Evolutionary conservation across 2,888 invertebrate genomes (phyloP).

Genomic region (Syrphus vitripennis): DNA sequence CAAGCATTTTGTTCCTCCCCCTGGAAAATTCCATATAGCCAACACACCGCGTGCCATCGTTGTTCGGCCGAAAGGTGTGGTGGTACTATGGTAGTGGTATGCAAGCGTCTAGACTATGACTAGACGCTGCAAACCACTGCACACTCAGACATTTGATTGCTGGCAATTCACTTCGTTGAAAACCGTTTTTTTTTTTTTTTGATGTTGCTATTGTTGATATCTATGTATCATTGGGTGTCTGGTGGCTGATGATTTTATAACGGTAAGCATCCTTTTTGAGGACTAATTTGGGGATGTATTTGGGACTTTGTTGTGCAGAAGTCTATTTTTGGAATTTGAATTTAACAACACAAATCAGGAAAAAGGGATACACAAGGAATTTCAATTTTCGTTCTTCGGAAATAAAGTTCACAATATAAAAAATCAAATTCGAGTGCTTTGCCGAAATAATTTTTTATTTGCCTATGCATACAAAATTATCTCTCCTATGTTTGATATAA

Average conservation of each 20-base stretch:
- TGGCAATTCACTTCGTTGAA: constrained; percentile 71
- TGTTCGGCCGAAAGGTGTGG: not conserved
- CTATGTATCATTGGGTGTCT: not conserved
- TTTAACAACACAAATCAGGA: not conserved
- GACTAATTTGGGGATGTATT: constrained; percentile 49
- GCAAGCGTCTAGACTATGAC: constrained; percentile 74
- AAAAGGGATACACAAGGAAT: too few species aligned
- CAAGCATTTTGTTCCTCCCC: constrained; percentile 56
- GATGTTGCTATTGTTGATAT: constrained; percentile 14
- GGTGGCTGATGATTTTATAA: not conserved
- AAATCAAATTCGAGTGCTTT: too few species aligned
- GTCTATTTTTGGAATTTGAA: not conserved
- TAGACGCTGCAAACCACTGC: constrained; percentile 74
- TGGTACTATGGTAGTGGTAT: constrained; percentile 64
- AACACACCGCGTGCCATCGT: not conserved
- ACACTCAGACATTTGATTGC: constrained; percentile 72
- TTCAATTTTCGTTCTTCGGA: too few species aligned
- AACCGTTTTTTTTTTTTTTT: constrained; percentile 16
- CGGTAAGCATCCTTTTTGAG: constrained; percentile 40
- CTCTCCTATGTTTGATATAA: too few species aligned
- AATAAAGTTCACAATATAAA: too few species aligned
- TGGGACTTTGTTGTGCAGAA: not conserved
- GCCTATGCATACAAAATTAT: too few species aligned
- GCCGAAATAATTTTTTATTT: too few species aligned
- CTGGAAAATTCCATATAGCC: constrained; percentile 6